Conservation (phyloP, 2,888 invertebrate genomes). For the Hydroisotoma schaefferi region DNA sequence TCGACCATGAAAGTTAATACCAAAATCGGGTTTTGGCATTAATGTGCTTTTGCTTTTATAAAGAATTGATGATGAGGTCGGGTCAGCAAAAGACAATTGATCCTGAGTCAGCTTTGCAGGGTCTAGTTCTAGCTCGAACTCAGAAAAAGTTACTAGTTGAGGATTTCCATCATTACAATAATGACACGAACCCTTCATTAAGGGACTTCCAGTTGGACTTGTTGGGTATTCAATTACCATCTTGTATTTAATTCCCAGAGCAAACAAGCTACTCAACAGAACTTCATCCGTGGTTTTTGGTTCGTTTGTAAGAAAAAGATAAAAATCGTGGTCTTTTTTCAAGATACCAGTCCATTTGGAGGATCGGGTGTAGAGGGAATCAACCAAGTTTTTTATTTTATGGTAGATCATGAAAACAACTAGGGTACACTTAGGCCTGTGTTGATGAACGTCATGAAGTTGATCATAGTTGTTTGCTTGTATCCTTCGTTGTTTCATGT, state of each 20-base stretch:
- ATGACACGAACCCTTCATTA: slow-evolving; percentile 18
- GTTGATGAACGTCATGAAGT: slow-evolving; percentile 10
- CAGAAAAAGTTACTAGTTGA: neutral
- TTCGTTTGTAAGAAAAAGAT: slow-evolving; percentile 20
- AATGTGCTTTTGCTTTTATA: slow-evolving; percentile 6
- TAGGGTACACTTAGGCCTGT: neutral
- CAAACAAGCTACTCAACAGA: slow-evolving; percentile 16
- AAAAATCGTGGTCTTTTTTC: slow-evolving; percentile 33
- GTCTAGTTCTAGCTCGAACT: no score
- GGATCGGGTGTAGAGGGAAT: neutral
- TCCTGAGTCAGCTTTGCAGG: no score
- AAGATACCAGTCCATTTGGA: slow-evolving; percentile 11
- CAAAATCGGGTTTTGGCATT: slow-evolving; percentile 34
- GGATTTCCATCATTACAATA: slow-evolving; percentile 21
- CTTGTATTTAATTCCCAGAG: slow-evolving; percentile 20
- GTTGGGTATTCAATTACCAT: slow-evolving; percentile 11
- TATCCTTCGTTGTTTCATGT: no score
- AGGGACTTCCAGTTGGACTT: neutral
- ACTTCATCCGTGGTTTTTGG: slow-evolving; percentile 1
- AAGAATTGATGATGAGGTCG: neutral
- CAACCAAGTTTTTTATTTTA: neutral
- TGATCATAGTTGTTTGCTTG: no score
- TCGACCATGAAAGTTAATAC: slow-evolving; percentile 25
- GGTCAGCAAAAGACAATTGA: neutral
- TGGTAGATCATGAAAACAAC: neutral